phyloP scores from a whole-genome alignment of 1,140 invertebrate species.

The Drosophila kikkawai region DNA sequence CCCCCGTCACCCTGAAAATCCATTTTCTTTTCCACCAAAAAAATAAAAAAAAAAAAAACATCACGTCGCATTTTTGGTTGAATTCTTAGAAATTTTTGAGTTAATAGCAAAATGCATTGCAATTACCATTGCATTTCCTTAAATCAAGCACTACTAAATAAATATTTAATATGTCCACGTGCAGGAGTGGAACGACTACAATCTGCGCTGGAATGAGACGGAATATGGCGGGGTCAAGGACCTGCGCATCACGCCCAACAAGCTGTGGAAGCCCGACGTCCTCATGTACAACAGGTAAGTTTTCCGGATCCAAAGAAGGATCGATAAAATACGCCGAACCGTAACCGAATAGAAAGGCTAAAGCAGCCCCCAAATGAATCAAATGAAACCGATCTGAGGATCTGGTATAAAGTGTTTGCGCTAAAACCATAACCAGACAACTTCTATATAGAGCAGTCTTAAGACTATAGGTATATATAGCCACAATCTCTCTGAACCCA shows the following conservation, averaged over 20 bases:
- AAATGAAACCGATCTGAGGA: constrained; percentile 49
- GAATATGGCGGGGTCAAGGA: constrained; percentile 97
- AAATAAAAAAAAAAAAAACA: constrained; percentile 20
- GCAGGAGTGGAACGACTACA: constrained; percentile 99
- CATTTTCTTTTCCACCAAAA: constrained; percentile 35
- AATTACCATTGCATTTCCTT: neutral
- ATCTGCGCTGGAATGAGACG: constrained; percentile 96
- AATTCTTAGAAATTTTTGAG: constrained; percentile 43
- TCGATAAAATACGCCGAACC: constrained; percentile 1
- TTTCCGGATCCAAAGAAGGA: constrained; percentile 29
- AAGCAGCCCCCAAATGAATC: constrained; percentile 35
- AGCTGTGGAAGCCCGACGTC: constrained; percentile 99
- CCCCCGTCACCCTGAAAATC: constrained; percentile 5
- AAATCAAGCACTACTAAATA: constrained; percentile 18
- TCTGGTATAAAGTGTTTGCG: constrained; percentile 58
- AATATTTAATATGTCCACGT: constrained; percentile 21
- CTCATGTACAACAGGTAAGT: constrained; percentile 99
- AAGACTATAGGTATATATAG: constrained; percentile 27
- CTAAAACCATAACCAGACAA: constrained; percentile 32
- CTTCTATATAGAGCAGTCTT: constrained; percentile 16
- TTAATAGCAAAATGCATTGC: constrained; percentile 16
- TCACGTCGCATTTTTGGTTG: constrained; percentile 73
- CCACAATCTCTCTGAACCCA: constrained; percentile 33
- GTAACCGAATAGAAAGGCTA: constrained; percentile 51
- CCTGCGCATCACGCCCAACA: constrained; percentile 96